Evolutionary conservation across 35 echinoderm and acorn worm species (phyloP), one percentile per base, ranked within the genome.

Genomic region (Holothuria glaberrima): DNA sequence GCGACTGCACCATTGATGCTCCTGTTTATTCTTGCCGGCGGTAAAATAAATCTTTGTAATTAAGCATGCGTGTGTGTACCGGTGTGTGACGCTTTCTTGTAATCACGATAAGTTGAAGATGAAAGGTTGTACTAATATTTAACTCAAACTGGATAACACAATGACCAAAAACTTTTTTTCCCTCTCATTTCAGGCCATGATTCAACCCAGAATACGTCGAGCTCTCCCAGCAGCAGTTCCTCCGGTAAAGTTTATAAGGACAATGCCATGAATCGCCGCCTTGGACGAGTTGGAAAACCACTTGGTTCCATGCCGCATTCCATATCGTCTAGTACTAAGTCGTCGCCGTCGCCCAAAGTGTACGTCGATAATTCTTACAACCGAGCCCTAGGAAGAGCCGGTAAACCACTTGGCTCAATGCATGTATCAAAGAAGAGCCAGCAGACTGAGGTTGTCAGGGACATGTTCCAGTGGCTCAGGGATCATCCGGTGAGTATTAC

Each of bases 361-460:
- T 82, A 90, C 38, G 73, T 81, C 16, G 59, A 90, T 36, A 82
- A 90, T 63, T 22, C 76, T 22, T 58, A 52, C 73, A 90, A 90
- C 60, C 52, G 74, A 12, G 24, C 58, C 6, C 30, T 80, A 35
- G 72, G 74, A 33, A 90, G 74, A 80, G 89, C 54, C 30, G 89
- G 72, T 28, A 76, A 80, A 57, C 31, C 78, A 28, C 74, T 32
- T 90, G 89, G 72, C 35, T 62, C 54, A 52, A 80, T 90, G 72
- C 30, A 36, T 6, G 26, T 90, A 28, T 80, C 88, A 30, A 89
- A 56, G 44, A 76, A 59, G 22, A 69, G 66, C 31, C 66, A 69
- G 22, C 66, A 69, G 22, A 69, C 66, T 29, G 31, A 69, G 66
- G 66, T 18, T 69, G 31, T 24, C 66, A 69, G 66, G 31, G 16